Evolutionary conservation across 2,888 invertebrate species (phyloP).

Genomic region (Leucophenga maculata): DNA sequence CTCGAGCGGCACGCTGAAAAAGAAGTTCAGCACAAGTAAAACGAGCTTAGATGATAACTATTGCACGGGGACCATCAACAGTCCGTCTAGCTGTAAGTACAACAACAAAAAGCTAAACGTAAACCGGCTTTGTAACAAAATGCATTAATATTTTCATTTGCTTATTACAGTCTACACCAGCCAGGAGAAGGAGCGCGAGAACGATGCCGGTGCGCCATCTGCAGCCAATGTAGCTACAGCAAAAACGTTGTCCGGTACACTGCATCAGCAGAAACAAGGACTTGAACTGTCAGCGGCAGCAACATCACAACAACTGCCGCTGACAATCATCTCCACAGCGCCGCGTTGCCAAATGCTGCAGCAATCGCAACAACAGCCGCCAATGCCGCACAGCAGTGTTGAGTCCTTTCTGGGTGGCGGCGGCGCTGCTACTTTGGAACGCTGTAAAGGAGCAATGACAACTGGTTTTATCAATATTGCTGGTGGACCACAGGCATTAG

Average conservation of each 20-base stretch:
- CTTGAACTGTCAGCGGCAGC: conserved; percentile 49
- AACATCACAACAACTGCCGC: conserved; percentile 54
- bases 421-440: conserved; percentile 11
- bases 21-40: conserved; percentile 67
- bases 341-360: conserved; percentile 64
- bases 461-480: conserved; percentile 8
- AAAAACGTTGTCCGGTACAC: conserved; percentile 28
- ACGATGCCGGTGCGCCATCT: conserved; percentile 55
- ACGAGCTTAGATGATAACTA: conserved; percentile 71
- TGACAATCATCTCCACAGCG: conserved; percentile 70
- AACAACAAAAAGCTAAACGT: background rate
- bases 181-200: conserved; percentile 71
- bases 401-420: conserved; percentile 62
- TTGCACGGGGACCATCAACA: conserved; percentile 70
- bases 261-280: conserved; percentile 53
- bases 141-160: conserved; percentile 15
- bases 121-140: background rate
- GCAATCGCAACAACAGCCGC: conserved; percentile 42
- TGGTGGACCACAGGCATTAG: conserved; percentile 40
- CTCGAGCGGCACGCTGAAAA: conserved; percentile 56
- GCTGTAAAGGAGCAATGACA: conserved; percentile 35
- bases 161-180: conserved; percentile 68
- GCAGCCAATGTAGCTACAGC: conserved; percentile 39
- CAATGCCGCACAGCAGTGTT: conserved; percentile 43
- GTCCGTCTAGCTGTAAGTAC: conserved; percentile 71